Evolutionary conservation across 2,797 vertebrate species (phyloP).

Genomic region (Limnodromus scolopaceus): DNA sequence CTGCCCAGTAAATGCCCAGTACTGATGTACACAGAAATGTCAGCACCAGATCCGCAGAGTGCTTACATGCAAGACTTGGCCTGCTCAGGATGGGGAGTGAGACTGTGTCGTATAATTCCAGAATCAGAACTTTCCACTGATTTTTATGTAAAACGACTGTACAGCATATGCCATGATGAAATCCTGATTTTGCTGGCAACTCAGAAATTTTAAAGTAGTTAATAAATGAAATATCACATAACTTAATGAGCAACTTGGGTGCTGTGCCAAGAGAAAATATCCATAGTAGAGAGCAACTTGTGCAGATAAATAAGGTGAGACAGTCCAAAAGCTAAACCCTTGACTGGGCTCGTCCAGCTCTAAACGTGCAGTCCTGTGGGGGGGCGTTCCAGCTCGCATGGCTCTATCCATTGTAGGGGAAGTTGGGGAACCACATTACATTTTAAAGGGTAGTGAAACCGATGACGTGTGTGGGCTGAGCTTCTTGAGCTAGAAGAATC

Average conservation of each 20-base stretch:
- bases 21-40: background rate
- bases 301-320: background rate
- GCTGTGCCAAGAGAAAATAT: background rate
- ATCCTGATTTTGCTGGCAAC: background rate
- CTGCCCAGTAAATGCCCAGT: background rate
- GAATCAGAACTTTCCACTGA: background rate
- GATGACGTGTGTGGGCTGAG: fast-evolving
- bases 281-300: background rate
- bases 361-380: background rate
- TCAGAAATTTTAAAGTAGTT: background rate
- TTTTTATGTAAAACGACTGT: background rate
- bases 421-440: background rate
- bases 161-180: background rate
- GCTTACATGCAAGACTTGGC: background rate
- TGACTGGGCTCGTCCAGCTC: background rate
- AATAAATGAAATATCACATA: background rate
- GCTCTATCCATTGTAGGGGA: background rate
- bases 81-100: background rate
- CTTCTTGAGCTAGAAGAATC: background rate
- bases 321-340: background rate
- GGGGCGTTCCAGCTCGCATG: fast-evolving
- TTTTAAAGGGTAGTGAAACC: background rate
- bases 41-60: background rate
- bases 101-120: background rate
- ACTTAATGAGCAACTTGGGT: background rate